A percentile compares a stretch with the other conserved stretches of the same genome.
Evolutionary conservation across 2,113 vertebrate species (phyloP).

Genomic region (Crotophaga sulcirostris): DNA sequence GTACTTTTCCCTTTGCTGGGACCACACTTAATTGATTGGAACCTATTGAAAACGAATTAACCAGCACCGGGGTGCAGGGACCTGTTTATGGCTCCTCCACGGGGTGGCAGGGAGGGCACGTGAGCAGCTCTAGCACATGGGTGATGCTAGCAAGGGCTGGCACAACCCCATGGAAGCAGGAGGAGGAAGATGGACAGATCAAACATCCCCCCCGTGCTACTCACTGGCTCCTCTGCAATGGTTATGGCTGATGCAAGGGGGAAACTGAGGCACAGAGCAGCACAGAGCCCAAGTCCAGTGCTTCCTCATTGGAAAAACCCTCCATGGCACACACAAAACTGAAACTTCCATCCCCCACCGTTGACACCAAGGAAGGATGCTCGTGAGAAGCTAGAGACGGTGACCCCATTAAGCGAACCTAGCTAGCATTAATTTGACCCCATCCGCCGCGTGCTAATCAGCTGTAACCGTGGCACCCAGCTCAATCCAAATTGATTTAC

Average conservation of each 20-base stretch:
- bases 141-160: background rate
- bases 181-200: background rate
- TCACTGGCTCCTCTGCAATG: fast-evolving
- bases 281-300: background rate
- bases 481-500: slow-evolving; percentile 87
- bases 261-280: background rate
- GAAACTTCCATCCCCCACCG: background rate
- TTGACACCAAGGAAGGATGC: background rate
- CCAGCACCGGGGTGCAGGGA: slow-evolving; percentile 68
- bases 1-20: slow-evolving; percentile 69
- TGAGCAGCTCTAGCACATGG: background rate
- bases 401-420: slow-evolving; percentile 64
- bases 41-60: slow-evolving; percentile 89
- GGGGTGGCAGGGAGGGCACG: background rate
- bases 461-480: slow-evolving; percentile 78
- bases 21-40: slow-evolving; percentile 83
- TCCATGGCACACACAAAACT: background rate
- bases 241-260: background rate
- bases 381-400: background rate
- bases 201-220: fast-evolving
- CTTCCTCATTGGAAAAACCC: background rate
- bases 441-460: slow-evolving; percentile 76
- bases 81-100: slow-evolving; percentile 66
- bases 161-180: fast-evolving
- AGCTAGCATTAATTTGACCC: slow-evolving; percentile 76